Base-by-base conservation (phyloP, 2,888 invertebrate species). In the Callyntrura sp. region DNA sequence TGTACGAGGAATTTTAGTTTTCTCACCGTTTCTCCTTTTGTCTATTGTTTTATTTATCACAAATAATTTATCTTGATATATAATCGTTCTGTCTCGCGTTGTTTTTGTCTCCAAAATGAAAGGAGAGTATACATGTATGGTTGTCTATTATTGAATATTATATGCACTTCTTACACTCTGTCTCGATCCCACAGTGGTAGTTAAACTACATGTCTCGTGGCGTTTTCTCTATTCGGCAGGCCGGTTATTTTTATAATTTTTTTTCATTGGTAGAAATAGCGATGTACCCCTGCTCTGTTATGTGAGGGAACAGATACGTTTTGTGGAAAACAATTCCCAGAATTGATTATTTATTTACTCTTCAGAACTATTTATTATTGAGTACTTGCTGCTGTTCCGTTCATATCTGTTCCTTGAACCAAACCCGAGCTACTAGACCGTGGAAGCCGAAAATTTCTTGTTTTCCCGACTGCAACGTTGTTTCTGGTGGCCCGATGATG, bases 91-190 rank as follows among this genome's bases (percentile, higher is more conserved):
- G 28, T 68, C 25, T 62, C 23, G 12, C 23, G 9, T 35, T n/a
- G n/a, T 0, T 14, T 35, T 12, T 68, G 28, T 35, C 62, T 62
- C 17, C 1, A 17, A n/a, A 35, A 57, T 2, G 12, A 62, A 68
- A 28, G 43, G n/a, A n/a, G n/a, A n/a, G n/a, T n/a, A n/a, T n/a
- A n/a, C n/a, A n/a, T n/a, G n/a, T 45, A 70, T 20, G n/a, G 17
- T 17, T 20, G 17, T 51, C 82, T 0, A 23, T 35, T 45, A 43
- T 14, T 57, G 60, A 86, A 79, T 79, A 86, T 86, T 86, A 79
- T 81, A 87, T 87, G 81, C 87, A 87, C 81, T 87, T 87, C 79
- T 65, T 51, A 11, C 35, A 55, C 79, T 12, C 3, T 51, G 20
- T 25, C 51, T 28, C 28, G 23, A 73, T 73, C 48, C 1, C 73